phyloP scores from a whole-genome alignment of 2,797 vertebrate genomes.

The Xiphorhynchus erythropygius region DNA sequence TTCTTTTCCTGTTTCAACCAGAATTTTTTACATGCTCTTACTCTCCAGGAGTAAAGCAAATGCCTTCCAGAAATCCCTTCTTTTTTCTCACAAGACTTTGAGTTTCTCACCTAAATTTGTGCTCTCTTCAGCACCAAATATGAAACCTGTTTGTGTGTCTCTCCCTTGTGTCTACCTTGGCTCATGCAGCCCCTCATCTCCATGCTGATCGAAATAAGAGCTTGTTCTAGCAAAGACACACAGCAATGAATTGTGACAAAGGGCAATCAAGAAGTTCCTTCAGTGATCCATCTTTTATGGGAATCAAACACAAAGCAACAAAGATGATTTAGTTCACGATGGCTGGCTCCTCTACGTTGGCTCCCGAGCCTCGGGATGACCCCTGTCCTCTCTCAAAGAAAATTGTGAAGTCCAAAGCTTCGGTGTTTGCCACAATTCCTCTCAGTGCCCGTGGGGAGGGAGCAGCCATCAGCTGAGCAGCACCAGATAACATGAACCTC shows the following conservation, averaged over 20 bases:
- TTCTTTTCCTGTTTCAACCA: background rate
- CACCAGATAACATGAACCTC: background rate
- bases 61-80: background rate
- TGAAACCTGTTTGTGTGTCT: background rate
- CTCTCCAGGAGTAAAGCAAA: background rate
- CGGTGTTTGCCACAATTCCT: fast-evolving
- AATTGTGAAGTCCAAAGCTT: background rate
- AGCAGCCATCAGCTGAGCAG: background rate
- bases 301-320: background rate
- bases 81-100: background rate
- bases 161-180: background rate
- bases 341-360: fast-evolving
- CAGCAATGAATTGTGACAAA: background rate
- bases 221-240: background rate
- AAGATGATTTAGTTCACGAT: background rate
- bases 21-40: background rate
- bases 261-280: background rate
- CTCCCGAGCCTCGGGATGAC: fast-evolving
- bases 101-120: background rate
- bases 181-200: background rate
- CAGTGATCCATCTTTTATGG: background rate
- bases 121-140: background rate
- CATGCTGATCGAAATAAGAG: background rate
- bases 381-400: background rate
- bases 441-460: fast-evolving